Evolutionary conservation across 2,888 invertebrate genomes (phyloP).

Genomic region (Drosophila parthenogenetica): DNA sequence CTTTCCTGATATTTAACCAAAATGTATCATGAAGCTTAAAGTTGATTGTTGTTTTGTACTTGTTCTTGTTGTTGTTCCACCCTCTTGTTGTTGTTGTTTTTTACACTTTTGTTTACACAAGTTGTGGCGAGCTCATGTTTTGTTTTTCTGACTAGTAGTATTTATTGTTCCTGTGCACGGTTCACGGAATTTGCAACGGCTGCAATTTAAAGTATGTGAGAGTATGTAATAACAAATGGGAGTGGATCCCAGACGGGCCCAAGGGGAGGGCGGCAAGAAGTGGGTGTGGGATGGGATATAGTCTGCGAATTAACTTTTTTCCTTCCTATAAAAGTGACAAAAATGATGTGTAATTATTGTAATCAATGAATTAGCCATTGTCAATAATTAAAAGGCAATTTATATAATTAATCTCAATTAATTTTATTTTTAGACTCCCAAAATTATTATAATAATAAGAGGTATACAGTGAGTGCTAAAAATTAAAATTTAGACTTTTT

Average conservation of each 20-base stretch:
- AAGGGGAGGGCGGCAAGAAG: not conserved
- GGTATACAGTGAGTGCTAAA: too few species aligned
- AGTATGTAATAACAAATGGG: conserved; percentile 54
- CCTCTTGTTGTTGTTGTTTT: conserved; percentile 43
- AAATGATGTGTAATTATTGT: too few species aligned
- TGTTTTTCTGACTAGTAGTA: conserved; percentile 54
- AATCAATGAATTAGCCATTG: too few species aligned
- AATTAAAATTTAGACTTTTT: too few species aligned
- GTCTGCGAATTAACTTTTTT: too few species aligned
- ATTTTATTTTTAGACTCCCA: too few species aligned
- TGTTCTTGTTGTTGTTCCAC: conserved; percentile 39
- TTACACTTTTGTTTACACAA: conserved; percentile 74
- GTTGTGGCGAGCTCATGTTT: conserved; percentile 64
- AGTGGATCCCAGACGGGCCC: not conserved
- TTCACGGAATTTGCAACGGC: conserved; percentile 70
- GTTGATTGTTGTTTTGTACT: conserved; percentile 56
- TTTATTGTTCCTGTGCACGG: conserved; percentile 75
- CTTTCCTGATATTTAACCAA: conserved; percentile 73
- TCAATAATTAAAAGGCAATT: too few species aligned
- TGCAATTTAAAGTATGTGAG: conserved; percentile 63
- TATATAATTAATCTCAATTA: too few species aligned
- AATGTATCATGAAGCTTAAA: conserved; percentile 77
- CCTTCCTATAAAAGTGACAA: too few species aligned
- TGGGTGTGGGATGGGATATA: too few species aligned
- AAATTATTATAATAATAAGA: too few species aligned